phyloP scores from a whole-genome alignment of 2,113 vertebrate genomes.

The Turnix velox region DNA sequence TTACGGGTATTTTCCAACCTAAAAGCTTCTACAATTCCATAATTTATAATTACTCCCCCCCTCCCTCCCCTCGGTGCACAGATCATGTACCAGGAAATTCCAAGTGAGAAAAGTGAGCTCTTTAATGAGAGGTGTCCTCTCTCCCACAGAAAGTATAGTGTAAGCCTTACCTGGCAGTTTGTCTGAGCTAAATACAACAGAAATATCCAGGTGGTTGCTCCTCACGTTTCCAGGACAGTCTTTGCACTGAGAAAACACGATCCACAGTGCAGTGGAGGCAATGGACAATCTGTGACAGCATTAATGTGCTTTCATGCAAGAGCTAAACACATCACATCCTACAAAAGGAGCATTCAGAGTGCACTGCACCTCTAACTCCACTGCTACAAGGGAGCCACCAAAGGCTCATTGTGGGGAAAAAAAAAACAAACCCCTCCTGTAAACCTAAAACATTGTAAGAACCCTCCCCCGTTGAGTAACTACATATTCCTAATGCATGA shows the following conservation, averaged over 20 bases:
- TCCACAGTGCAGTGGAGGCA: not conserved
- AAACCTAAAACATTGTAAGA: not conserved
- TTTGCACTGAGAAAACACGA: not conserved
- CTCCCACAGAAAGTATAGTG: not conserved
- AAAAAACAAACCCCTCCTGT: no score
- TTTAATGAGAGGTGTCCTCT: constrained; percentile 22
- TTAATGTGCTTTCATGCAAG: not conserved
- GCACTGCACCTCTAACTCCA: constrained; percentile 1
- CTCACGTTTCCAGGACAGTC: not conserved
- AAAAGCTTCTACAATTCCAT: not conserved
- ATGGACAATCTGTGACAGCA: not conserved
- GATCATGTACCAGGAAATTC: not conserved
- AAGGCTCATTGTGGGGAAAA: not conserved
- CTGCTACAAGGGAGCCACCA: not conserved
- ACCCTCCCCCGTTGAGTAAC: not conserved
- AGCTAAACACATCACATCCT: not conserved
- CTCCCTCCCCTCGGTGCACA: not conserved
- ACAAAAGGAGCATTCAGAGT: constrained; percentile 7
- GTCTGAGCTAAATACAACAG: constrained; percentile 10
- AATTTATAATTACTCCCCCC: no score
- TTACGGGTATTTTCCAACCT: not conserved
- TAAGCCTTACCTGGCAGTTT: constrained; percentile 5
- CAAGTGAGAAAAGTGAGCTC: constrained; percentile 36
- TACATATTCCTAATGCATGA: constrained; percentile 7
- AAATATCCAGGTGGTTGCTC: not conserved